Evolutionary conservation across 2,888 invertebrate species (phyloP).

Genomic region (Agonopterix subpropinquella): DNA sequence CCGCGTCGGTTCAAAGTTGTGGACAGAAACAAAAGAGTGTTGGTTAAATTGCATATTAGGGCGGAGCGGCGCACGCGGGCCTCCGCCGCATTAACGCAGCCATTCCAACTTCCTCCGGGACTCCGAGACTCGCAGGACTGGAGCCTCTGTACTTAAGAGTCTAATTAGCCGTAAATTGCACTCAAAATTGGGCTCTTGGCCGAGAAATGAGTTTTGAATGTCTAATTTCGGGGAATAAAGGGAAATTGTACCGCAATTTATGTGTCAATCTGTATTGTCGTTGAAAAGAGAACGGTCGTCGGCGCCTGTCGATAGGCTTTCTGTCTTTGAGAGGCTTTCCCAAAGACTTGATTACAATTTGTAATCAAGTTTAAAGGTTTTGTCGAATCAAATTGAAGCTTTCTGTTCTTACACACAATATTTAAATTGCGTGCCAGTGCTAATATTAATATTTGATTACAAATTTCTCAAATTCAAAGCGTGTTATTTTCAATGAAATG

Average conservation of each 20-base stretch:
- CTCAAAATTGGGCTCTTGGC: conserved; percentile 59
- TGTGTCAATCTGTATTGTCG: conserved; percentile 51
- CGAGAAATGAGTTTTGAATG: conserved; percentile 66
- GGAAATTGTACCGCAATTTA: conserved; percentile 52
- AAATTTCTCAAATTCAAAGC: too few species aligned
- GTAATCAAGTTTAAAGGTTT: conserved; percentile 2
- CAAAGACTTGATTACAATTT: conserved; percentile 5
- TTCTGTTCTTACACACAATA: too few species aligned
- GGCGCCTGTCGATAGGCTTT: conserved; percentile 19
- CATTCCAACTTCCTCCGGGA: conserved; percentile 46
- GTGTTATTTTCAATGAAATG: too few species aligned
- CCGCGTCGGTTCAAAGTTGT: conserved; percentile 15
- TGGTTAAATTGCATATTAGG: conserved; percentile 43
- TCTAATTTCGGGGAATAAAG: conserved; percentile 62
- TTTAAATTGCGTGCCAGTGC: too few species aligned
- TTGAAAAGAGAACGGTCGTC: conserved; percentile 21
- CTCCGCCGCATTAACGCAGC: conserved; percentile 37
- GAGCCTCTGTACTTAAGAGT: conserved; percentile 59
- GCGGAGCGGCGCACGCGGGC: conserved; percentile 11
- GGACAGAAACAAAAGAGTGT: conserved; percentile 33
- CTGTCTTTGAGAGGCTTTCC: conserved; percentile 3
- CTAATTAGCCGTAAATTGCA: conserved; percentile 70
- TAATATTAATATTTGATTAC: too few species aligned
- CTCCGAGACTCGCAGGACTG: conserved; percentile 24
- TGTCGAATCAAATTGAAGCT: neutral